Evolutionary conservation across 1,140 invertebrate genomes (phyloP).

Genomic region (Cheumatopsyche charites): DNA sequence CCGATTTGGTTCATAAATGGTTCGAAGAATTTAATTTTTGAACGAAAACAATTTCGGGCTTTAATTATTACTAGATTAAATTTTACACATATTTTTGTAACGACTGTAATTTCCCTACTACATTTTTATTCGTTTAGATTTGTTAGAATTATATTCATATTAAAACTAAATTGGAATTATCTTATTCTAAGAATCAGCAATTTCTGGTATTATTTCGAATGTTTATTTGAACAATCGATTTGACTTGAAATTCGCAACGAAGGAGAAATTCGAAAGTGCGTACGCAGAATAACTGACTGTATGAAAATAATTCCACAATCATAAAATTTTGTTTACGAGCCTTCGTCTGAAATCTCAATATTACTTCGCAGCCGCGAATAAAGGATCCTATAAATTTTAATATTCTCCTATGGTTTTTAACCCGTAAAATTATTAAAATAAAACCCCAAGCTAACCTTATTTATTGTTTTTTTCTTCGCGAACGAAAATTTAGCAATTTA

Average conservation of each 20-base stretch:
- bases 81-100: too few relatives aligned
- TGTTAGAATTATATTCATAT: too few relatives aligned
- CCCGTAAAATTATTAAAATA: slow-evolving; percentile 14
- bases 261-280: neutral
- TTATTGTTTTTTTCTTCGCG: slow-evolving; percentile 12
- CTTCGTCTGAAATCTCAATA: slow-evolving; percentile 22
- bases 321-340: slow-evolving; percentile 27
- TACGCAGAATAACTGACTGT: neutral
- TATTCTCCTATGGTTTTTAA: slow-evolving; percentile 15
- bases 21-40: neutral
- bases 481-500: neutral
- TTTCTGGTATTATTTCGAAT: too few relatives aligned
- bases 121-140: too few relatives aligned
- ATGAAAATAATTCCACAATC: slow-evolving; percentile 16
- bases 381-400: slow-evolving; percentile 23
- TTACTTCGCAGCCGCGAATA: slow-evolving; percentile 5
- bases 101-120: too few relatives aligned
- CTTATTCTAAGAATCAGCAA: too few relatives aligned
- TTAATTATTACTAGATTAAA: too few relatives aligned
- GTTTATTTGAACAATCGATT: too few relatives aligned
- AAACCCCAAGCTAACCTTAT: slow-evolving; percentile 12
- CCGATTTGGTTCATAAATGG: neutral
- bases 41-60: too few relatives aligned
- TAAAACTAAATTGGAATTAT: too few relatives aligned
- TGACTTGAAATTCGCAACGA: too few relatives aligned